phyloP scores from a whole-genome alignment of 2,797 vertebrate genomes.

The Coluber constrictor region DNA sequence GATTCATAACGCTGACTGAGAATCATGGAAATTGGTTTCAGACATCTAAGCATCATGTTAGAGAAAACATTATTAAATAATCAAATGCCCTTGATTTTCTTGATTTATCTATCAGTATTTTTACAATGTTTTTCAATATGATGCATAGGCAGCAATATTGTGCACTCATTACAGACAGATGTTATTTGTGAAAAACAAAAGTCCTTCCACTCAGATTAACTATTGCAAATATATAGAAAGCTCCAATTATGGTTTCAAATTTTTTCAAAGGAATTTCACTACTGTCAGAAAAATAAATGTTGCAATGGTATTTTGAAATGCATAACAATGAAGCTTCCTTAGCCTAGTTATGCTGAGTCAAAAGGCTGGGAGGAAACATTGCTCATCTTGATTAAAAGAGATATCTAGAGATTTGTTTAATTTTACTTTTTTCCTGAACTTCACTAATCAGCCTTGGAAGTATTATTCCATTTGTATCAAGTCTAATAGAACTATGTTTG shows the following conservation, averaged over 20 bases:
- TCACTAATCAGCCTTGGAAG: background rate
- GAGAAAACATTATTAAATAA: background rate
- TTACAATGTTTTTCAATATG: background rate
- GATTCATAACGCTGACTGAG: background rate
- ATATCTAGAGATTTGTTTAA: slow-evolving; percentile 1
- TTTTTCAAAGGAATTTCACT: background rate
- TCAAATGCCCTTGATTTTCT: background rate
- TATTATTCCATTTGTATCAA: background rate
- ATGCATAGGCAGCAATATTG: background rate
- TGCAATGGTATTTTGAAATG: background rate
- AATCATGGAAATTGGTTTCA: background rate
- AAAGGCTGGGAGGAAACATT: background rate
- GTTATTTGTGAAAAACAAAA: background rate
- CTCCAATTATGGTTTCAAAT: background rate
- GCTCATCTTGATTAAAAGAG: slow-evolving; percentile 10
- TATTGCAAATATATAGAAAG: background rate
- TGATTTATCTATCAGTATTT: background rate
- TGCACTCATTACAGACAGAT: background rate
- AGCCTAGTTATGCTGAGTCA: slow-evolving; percentile 6
- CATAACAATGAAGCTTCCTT: background rate
- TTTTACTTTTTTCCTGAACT: slow-evolving; percentile 1
- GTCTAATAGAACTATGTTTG: background rate
- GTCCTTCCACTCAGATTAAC: background rate
- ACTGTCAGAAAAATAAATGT: background rate
- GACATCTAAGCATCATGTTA: background rate